These are phyloP conservation scores for Aporrectodea caliginosa DNA, from an alignment of 1,140 invertebrate genomes.

Conservation along the genomic window DNA sequence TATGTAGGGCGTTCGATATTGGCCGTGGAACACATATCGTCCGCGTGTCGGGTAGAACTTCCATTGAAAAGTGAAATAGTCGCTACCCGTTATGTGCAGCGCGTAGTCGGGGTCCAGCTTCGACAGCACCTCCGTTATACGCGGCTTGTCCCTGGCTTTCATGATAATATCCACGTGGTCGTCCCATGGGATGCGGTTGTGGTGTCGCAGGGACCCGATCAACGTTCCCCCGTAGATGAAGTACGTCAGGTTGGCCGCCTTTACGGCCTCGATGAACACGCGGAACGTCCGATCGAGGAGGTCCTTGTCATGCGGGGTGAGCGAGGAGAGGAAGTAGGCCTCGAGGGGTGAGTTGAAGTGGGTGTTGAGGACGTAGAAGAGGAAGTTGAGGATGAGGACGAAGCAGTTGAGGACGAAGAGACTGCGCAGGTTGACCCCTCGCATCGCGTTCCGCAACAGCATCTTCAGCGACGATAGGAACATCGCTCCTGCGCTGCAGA, in stretches of 20 bases:
- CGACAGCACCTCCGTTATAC: neutral
- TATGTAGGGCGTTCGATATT: too few relatives aligned
- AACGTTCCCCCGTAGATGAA: constrained; percentile 34
- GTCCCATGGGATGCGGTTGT: constrained; percentile 37
- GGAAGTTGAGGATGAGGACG: neutral
- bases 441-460: too few relatives aligned
- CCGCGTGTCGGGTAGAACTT: neutral
- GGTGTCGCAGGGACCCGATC: constrained; percentile 35
- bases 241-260: constrained; percentile 32
- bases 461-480: too few relatives aligned
- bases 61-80: neutral
- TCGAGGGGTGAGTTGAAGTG: neutral
- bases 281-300: neutral
- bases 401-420: neutral
- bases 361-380: neutral
- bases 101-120: neutral
- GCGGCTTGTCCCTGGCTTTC: constrained; percentile 14
- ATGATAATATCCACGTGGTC: constrained; percentile 36
- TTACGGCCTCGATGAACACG: constrained; percentile 29
- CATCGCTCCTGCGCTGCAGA: too few relatives aligned
- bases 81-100: neutral
- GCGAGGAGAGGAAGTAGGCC: neutral
- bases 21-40: too few relatives aligned
- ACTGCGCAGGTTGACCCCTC: too few relatives aligned
- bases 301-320: neutral